Evolutionary conservation across 2,888 invertebrate species (phyloP).

Genomic region (Drosophila putrida): DNA sequence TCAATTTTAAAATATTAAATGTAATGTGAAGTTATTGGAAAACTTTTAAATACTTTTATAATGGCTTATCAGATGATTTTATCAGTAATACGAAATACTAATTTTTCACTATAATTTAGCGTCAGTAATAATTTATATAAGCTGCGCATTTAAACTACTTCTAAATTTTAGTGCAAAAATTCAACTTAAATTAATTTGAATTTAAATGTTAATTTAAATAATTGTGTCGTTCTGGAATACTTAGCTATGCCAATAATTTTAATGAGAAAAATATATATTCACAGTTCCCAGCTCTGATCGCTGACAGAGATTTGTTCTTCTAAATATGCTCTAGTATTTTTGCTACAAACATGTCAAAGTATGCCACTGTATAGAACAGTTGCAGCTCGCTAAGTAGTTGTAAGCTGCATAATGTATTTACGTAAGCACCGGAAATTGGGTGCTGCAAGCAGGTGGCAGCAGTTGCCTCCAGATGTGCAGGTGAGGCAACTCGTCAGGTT

Average conservation of each 20-base stretch:
- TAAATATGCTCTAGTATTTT: background rate
- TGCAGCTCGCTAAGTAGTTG: conserved; percentile 70
- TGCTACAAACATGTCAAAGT: background rate
- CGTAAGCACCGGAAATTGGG: conserved; percentile 81
- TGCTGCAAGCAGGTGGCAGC: conserved; percentile 62
- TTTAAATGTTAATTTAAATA: too few relatives aligned
- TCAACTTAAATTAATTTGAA: too few relatives aligned
- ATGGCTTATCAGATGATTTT: too few relatives aligned
- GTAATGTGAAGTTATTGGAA: background rate
- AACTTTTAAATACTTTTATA: too few relatives aligned
- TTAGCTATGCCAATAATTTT: background rate
- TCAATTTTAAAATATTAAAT: background rate
- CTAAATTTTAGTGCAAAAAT: too few relatives aligned
- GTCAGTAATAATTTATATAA: too few relatives aligned
- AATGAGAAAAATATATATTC: background rate
- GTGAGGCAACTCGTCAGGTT: conserved; percentile 46
- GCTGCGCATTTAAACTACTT: too few relatives aligned
- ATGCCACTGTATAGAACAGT: conserved; percentile 29
- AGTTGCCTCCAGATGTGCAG: conserved; percentile 5
- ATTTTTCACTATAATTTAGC: too few relatives aligned
- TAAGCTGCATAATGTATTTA: conserved; percentile 83
- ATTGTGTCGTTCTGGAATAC: background rate
- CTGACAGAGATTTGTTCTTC: background rate
- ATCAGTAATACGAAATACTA: too few relatives aligned
- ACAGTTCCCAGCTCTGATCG: too few relatives aligned